Conservation (phyloP, 2,113 vertebrate genomes). For the Pituophis catenifer region DNA sequence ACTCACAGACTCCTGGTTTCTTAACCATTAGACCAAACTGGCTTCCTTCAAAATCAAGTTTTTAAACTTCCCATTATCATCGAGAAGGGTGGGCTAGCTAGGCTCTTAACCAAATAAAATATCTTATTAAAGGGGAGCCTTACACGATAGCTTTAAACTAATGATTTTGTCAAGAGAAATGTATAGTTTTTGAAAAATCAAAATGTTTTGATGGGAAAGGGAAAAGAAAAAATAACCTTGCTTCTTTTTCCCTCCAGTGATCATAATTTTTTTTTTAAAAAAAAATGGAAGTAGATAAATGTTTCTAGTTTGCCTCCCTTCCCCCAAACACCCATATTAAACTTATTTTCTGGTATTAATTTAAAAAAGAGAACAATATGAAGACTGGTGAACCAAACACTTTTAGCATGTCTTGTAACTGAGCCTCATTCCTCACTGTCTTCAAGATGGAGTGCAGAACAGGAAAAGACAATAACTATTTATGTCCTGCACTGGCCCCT, state of each 20-base stretch:
- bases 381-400: background rate
- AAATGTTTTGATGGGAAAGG: background rate
- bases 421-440: background rate
- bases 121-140: background rate
- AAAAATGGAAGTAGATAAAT: background rate
- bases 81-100: background rate
- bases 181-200: background rate
- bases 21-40: too few relatives aligned
- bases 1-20: background rate
- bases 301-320: background rate
- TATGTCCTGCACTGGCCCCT: background rate
- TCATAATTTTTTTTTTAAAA: background rate
- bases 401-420: background rate
- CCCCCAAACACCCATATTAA: background rate
- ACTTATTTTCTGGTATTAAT: background rate
- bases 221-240: background rate
- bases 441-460: background rate
- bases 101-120: background rate
- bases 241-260: background rate
- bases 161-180: background rate
- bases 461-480: background rate
- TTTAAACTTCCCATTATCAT: background rate
- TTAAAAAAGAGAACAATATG: background rate
- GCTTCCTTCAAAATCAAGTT: background rate
- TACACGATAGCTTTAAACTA: background rate